phyloP scores from a whole-genome alignment of 2,888 invertebrate genomes.

The Thereva unica region DNA sequence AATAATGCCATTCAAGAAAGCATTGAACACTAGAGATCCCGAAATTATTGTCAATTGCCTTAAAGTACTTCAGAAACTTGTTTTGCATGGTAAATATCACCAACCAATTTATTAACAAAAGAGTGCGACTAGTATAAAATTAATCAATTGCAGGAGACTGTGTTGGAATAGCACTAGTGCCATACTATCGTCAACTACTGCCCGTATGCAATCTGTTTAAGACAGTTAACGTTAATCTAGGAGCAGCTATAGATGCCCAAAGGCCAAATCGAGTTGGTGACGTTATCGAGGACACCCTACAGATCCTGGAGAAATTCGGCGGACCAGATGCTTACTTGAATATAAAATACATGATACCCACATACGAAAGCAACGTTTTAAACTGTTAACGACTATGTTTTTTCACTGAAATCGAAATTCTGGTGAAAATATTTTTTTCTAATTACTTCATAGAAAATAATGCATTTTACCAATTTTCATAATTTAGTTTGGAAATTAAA shows the following conservation, averaged over 20 bases:
- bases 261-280: constrained; percentile 86
- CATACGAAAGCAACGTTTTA: constrained; percentile 83
- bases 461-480: too few species aligned
- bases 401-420: too few species aligned
- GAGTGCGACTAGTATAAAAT: neutral
- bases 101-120: neutral
- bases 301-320: constrained; percentile 86
- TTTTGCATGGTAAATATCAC: constrained; percentile 51
- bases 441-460: too few species aligned
- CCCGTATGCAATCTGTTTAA: constrained; percentile 86
- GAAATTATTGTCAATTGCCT: constrained; percentile 80
- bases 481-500: constrained; percentile 2
- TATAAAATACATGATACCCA: constrained; percentile 97
- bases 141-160: constrained; percentile 52
- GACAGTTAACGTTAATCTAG: constrained; percentile 70
- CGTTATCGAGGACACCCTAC: constrained; percentile 88
- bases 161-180: constrained; percentile 91
- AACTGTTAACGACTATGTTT: neutral
- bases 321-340: constrained; percentile 96
- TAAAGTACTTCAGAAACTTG: constrained; percentile 82
- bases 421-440: too few species aligned
- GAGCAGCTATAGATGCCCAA: constrained; percentile 86
- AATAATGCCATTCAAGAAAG: constrained; percentile 90
- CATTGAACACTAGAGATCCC: constrained; percentile 81
- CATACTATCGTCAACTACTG: constrained; percentile 92